These are phyloP conservation scores for Gari tellinella DNA, from an alignment of 2,888 invertebrate species.

Conservation along the genomic window DNA sequence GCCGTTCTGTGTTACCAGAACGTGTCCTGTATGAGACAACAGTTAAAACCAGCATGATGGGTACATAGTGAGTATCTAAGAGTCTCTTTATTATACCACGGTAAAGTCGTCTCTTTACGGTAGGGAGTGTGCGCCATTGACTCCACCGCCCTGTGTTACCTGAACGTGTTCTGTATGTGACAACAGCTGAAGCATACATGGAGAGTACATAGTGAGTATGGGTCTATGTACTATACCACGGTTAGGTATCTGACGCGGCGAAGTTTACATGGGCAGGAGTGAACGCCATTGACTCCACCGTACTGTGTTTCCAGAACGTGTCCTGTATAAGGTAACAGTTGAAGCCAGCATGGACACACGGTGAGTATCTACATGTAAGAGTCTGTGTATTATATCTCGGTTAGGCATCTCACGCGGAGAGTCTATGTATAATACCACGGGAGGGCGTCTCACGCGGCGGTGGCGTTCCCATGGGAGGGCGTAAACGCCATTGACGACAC, in stretches of 20 bases:
- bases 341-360: too few species aligned
- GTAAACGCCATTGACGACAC: conserved; percentile 84
- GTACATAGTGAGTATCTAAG: too few species aligned
- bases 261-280: conserved; percentile 79
- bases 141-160: conserved; percentile 82
- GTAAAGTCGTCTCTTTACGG: conserved; percentile 74
- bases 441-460: conserved; percentile 67
- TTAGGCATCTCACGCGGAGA: conserved; percentile 67
- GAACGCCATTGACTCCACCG: conserved; percentile 84
- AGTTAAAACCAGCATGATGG: too few species aligned
- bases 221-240: too few species aligned
- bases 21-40: too few species aligned
- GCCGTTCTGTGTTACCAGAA: too few species aligned
- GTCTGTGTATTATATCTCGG: conserved; percentile 60
- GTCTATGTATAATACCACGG: too few species aligned
- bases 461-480: conserved; percentile 80
- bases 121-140: conserved; percentile 83
- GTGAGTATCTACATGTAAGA: too few species aligned
- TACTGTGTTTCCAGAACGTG: too few species aligned
- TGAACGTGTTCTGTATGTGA: conserved; percentile 76
- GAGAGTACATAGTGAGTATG: conserved; percentile 80
- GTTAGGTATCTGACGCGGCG: conserved; percentile 67
- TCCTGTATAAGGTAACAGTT: too few species aligned
- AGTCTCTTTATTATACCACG: conserved; percentile 56
- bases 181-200: conserved; percentile 82